Evolutionary conservation across 2,888 invertebrate genomes (phyloP).

Genomic region (Pristionchus entomophagus): DNA sequence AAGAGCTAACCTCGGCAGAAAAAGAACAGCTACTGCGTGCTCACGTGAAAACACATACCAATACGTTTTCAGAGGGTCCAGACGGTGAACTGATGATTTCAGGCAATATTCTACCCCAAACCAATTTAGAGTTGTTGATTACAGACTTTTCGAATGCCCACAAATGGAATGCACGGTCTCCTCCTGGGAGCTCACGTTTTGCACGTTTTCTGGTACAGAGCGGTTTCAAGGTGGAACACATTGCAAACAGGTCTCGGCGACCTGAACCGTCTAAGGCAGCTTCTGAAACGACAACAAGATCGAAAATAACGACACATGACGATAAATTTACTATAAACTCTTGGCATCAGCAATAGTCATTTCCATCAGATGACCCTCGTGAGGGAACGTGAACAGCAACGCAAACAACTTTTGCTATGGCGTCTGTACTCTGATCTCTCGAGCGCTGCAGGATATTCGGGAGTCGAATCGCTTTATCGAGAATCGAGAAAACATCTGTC

Average conservation of each 20-base stretch:
- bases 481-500: not conserved
- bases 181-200: not conserved
- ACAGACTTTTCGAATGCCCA: conserved; percentile 27
- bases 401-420: not conserved
- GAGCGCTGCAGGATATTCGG: conserved; percentile 1
- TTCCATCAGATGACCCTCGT: not conserved
- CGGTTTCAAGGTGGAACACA: not conserved
- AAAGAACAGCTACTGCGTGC: not conserved
- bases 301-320: not conserved
- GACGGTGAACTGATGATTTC: conserved; percentile 1
- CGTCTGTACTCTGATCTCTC: conserved; percentile 13
- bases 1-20: not conserved
- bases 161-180: not conserved
- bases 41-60: not conserved
- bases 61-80: not conserved
- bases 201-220: not conserved
- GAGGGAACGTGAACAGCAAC: not conserved
- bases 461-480: not conserved
- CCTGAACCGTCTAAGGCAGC: too few species aligned
- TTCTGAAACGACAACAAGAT: not conserved
- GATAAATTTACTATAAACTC: not conserved
- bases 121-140: not conserved
- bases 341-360: not conserved
- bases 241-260: conserved; percentile 7
- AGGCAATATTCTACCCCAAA: not conserved